Percentiles rank a stretch among this genome's conserved stretches.
Evolutionary conservation across 1,140 invertebrate genomes (phyloP).

Genomic region (Drosophila parabipectinata): DNA sequence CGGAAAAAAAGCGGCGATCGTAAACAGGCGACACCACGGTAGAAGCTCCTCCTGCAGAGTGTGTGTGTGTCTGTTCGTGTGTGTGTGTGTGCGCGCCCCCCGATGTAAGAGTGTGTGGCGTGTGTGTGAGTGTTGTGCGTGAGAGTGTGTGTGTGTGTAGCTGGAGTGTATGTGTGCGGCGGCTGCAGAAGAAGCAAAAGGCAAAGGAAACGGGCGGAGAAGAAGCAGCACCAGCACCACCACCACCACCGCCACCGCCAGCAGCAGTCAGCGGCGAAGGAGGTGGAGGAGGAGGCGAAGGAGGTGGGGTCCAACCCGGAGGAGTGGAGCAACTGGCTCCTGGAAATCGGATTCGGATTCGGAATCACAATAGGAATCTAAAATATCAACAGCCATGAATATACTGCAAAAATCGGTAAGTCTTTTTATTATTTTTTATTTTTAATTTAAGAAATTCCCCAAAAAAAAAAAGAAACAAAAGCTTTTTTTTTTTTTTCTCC

Average conservation of each 20-base stretch:
- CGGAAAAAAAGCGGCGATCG: conserved; percentile 3
- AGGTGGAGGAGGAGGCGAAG: conserved; percentile 13
- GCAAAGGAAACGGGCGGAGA: conserved; percentile 25
- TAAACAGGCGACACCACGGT: neutral
- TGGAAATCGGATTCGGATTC: conserved; percentile 9
- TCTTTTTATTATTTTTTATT: conserved; percentile 1
- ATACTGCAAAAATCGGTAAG: conserved; percentile 69
- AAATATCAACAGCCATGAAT: conserved; percentile 49
- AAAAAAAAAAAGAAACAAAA: conserved; percentile 14
- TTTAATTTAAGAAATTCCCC: neutral
- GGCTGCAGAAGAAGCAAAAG: conserved; percentile 12
- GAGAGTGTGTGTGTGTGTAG: conserved; percentile 6
- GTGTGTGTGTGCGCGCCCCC: conserved; percentile 27
- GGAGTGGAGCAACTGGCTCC: conserved; percentile 19
- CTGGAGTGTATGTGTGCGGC: conserved; percentile 15
- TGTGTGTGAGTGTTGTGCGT: neutral
- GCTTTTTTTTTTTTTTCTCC: neutral
- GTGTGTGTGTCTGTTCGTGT: conserved; percentile 10
- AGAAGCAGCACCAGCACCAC: conserved; percentile 5
- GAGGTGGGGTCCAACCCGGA: conserved; percentile 6
- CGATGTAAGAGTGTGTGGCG: conserved; percentile 24
- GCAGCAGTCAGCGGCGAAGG: neutral
- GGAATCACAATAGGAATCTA: conserved; percentile 30
- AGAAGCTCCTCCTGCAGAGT: conserved; percentile 20
- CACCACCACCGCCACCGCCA: neutral